Evolutionary conservation across 2,888 invertebrate genomes (phyloP), one percentile per base, ranked within the genome.

Genomic region (Drosophila putrida): DNA sequence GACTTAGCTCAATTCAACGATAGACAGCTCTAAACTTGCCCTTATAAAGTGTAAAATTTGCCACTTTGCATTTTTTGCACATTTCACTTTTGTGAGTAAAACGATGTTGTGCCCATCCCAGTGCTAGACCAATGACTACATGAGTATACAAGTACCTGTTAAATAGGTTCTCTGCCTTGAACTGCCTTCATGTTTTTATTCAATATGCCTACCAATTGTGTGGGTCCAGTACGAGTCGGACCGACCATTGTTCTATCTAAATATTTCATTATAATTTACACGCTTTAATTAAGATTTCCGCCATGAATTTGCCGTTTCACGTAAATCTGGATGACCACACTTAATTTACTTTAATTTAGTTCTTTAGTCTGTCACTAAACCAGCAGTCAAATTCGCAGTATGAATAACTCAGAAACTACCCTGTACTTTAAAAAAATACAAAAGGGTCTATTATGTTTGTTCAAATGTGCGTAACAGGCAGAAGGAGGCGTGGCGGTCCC

Each of bases 251-350:
- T 77, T 75, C 57, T 68, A 77, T 61, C 71, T 68, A 71, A 36
- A 57, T 57, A 46, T 57, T 28, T 41, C 4, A 20, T 20, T 71
- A 65, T 53, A 76, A 75, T 76, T 64, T 58, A 71, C 36, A 68
- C 71, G 64, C 69, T 78, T 80, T 61, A 88, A 87, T 88, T 79
- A 77, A 76, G 71, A 59, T 78, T 89, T 88, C 89, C 88, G 88
- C 57, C 46, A 61, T 46, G 50, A 50, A 59, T 64, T 82, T 62
- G 62, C 71, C 58, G 54, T 50, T 61, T 66, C 49, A 9, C 59
- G 20, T 43, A 69, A 69, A 74, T 53, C 58, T 54, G 39, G 69
- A 70, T 69, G 67, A 75, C 38, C 58, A 58, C 50, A 74, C 50
- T 67, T 82, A 84, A 84, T 87, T 82, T 80, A 62, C 57, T 54